Percentiles rank a stretch among this genome's conserved stretches.
Evolutionary conservation across 2,888 invertebrate genomes (phyloP).

Genomic region (Temnothorax unifasciatus): DNA sequence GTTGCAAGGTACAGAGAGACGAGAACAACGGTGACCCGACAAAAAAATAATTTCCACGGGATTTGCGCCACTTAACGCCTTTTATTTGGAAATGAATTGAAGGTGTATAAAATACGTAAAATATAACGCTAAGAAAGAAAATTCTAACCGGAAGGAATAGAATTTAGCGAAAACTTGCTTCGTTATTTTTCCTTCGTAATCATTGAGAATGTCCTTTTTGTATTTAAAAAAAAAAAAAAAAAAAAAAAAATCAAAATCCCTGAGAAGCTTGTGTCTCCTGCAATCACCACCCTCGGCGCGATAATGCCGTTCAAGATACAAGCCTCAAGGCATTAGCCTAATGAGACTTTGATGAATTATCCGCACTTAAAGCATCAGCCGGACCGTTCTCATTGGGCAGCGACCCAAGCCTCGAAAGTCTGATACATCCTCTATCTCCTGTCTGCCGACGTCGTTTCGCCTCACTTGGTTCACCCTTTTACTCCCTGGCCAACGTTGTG

Average conservation of each 20-base stretch:
- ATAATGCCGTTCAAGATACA: constrained; percentile 42
- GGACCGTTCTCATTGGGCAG: constrained; percentile 73
- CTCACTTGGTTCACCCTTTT: constrained; percentile 37
- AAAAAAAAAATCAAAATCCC: not conserved
- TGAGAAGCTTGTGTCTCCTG: not conserved
- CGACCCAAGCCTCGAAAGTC: constrained; percentile 70
- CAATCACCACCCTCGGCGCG: not conserved
- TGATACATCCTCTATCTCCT: constrained; percentile 21
- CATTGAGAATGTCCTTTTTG: not conserved
- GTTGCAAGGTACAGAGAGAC: not conserved
- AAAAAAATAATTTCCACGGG: constrained; percentile 5
- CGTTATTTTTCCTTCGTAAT: not conserved
- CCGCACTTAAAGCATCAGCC: constrained; percentile 68
- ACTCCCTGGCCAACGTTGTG: constrained; percentile 62
- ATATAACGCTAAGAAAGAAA: not conserved
- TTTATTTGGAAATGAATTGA: not conserved
- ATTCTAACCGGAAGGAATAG: not conserved
- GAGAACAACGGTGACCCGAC: not conserved
- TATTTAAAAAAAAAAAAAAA: not conserved
- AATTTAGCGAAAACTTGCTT: not conserved
- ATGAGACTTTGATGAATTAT: constrained; percentile 81
- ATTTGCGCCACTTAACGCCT: not conserved
- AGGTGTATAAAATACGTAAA: not conserved
- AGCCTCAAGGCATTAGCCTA: constrained; percentile 70
- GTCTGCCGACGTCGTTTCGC: constrained; percentile 18